These are phyloP conservation scores for Lottia gigantea DNA, from an alignment of 2,888 invertebrate species.

Conservation along the genomic window DNA sequence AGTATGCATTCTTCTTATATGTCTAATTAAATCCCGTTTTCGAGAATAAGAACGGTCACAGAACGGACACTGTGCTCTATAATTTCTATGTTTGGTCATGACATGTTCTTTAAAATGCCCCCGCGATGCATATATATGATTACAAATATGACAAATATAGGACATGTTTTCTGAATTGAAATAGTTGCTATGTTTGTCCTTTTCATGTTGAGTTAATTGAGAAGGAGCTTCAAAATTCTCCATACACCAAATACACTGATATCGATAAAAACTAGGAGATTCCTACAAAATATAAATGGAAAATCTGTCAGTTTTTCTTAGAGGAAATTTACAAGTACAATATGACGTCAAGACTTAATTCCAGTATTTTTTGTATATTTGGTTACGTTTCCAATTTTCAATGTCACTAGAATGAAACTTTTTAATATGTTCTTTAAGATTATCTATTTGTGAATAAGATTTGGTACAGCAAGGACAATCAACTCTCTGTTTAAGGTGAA, in stretches of 20 bases:
- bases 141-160: neutral
- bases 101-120: conserved; percentile 3
- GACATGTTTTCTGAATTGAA: neutral
- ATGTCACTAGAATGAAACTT: neutral
- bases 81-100: neutral
- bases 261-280: too few relatives aligned
- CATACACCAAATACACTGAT: too few relatives aligned
- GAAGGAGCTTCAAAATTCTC: too few relatives aligned
- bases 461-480: neutral
- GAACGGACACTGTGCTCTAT: conserved; percentile 1
- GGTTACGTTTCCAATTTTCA: too few relatives aligned
- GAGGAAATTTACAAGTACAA: too few relatives aligned
- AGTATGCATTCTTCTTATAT: neutral
- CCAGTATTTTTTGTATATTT: too few relatives aligned
- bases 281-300: too few relatives aligned
- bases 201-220: too few relatives aligned
- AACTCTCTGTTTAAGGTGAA: neutral
- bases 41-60: neutral
- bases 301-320: too few relatives aligned
- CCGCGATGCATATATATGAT: neutral
- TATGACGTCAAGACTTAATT: too few relatives aligned
- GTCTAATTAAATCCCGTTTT: neutral
- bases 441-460: neutral
- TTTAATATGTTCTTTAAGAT: conserved; percentile 8
- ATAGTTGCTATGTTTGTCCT: too few relatives aligned